Conservation (phyloP, 1,140 invertebrate species). For the Cylas formicarius region DNA sequence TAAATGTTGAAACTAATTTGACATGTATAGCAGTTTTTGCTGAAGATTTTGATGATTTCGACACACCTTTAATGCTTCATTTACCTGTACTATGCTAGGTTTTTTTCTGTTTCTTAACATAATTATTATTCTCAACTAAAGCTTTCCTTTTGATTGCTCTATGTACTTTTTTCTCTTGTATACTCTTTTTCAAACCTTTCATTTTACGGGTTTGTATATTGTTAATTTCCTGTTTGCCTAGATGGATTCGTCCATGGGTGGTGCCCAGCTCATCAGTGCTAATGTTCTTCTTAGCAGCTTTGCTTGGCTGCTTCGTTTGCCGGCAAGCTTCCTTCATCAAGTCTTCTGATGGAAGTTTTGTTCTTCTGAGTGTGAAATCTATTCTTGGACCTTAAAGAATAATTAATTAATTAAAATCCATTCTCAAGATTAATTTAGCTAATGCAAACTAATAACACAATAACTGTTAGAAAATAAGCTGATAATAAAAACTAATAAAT, state of each 20-base stretch:
- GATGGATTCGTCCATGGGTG: slow-evolving; percentile 85
- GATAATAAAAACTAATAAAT: slow-evolving; percentile 4
- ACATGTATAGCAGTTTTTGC: no score
- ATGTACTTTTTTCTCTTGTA: slow-evolving; percentile 56
- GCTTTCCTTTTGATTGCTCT: slow-evolving; percentile 19
- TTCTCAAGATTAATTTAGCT: not conserved
- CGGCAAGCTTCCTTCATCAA: slow-evolving; percentile 82
- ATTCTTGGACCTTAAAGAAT: slow-evolving; percentile 67
- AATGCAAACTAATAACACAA: slow-evolving; percentile 2
- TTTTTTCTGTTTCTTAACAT: slow-evolving; percentile 7
- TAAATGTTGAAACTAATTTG: no score
- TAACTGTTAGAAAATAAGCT: slow-evolving; percentile 1
- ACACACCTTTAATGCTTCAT: no score
- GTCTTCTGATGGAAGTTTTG: slow-evolving; percentile 83
- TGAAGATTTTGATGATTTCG: no score
- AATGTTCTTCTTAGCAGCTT: slow-evolving; percentile 87
- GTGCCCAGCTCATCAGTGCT: slow-evolving; percentile 79
- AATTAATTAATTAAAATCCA: no score
- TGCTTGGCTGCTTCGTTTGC: slow-evolving; percentile 75
- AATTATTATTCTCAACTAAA: not conserved
- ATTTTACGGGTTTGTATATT: slow-evolving; percentile 89
- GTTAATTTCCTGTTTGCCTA: slow-evolving; percentile 80
- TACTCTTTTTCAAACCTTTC: slow-evolving; percentile 79
- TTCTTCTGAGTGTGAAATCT: slow-evolving; percentile 77
- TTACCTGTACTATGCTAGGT: no score